Conservation (phyloP, 2,797 vertebrate species). For the Pipistrellus pipistrellus region DNA sequence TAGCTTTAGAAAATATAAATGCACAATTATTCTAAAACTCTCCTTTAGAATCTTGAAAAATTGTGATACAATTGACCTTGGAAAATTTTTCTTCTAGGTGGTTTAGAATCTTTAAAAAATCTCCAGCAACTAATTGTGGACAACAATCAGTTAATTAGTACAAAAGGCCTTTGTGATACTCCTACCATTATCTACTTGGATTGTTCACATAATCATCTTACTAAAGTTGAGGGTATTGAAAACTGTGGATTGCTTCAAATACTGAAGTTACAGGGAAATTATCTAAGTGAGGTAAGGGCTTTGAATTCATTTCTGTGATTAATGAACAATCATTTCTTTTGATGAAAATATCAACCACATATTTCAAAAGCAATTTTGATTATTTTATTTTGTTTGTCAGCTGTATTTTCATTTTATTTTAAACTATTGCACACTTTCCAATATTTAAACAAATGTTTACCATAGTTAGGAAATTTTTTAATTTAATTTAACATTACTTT, state of each 20-base stretch:
- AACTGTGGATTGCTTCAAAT: conserved; percentile 93
- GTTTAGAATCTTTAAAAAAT: conserved; percentile 91
- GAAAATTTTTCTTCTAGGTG: conserved; percentile 89
- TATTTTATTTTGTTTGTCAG: not conserved
- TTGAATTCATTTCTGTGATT: conserved; percentile 43
- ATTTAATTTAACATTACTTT: not conserved
- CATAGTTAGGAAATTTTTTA: conserved; percentile 13
- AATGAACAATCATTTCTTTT: conserved; percentile 33
- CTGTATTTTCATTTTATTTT: not conserved
- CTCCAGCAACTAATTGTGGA: conserved; percentile 93
- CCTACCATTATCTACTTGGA: conserved; percentile 93
- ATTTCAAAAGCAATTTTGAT: conserved; percentile 53
- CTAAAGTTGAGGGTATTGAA: conserved; percentile 92
- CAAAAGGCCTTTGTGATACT: conserved; percentile 91
- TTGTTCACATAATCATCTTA: conserved; percentile 96
- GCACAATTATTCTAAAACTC: not conserved
- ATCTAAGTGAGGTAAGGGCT: conserved; percentile 93
- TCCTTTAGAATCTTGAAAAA: conserved; percentile 18
- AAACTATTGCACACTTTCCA: not conserved
- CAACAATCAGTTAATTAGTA: conserved; percentile 96
- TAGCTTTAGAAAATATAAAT: not conserved
- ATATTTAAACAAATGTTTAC: not conserved
- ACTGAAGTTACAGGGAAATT: conserved; percentile 94
- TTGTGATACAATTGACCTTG: not conserved
- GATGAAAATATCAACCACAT: not conserved